Percentiles rank a stretch among this genome's conserved stretches.
phyloP scores from a whole-genome alignment of 2,797 vertebrate genomes.

The Tadarida brasiliensis region DNA sequence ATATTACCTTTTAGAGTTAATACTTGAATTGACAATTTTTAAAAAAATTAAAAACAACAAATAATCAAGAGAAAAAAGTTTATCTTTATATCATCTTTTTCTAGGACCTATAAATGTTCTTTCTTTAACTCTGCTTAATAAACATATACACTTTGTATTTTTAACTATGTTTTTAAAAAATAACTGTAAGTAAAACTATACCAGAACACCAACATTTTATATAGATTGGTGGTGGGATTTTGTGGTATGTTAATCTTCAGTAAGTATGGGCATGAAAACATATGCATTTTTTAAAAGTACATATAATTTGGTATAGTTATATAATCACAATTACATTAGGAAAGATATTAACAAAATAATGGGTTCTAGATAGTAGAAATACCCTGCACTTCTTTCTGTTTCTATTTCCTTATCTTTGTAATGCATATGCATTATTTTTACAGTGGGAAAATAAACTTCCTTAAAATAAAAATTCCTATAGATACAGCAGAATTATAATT shows the following conservation, averaged over 20 bases:
- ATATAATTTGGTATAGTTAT: constrained; percentile 1
- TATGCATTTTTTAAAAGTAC: background rate
- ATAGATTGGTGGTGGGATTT: background rate
- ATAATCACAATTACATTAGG: background rate
- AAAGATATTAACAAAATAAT: constrained; percentile 34
- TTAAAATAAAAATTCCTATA: constrained; percentile 39
- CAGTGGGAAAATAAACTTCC: constrained; percentile 2
- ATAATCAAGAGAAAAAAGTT: background rate
- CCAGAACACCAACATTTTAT: background rate
- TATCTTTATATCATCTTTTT: background rate
- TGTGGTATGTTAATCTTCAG: constrained; percentile 22
- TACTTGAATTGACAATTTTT: background rate
- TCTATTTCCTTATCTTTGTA: constrained; percentile 55
- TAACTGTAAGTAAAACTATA: background rate
- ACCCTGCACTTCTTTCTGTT: background rate
- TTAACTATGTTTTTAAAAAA: constrained; percentile 5
- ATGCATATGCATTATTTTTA: constrained; percentile 35
- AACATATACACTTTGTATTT: background rate
- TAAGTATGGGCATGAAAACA: background rate
- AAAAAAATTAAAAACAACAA: background rate
- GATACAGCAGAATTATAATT: constrained; percentile 48
- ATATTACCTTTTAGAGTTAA: constrained; percentile 21
- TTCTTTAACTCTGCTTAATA: constrained; percentile 61
- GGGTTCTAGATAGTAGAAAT: constrained; percentile 24
- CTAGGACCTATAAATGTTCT: background rate